Evolutionary conservation across 2,888 invertebrate genomes (phyloP), one percentile per base, ranked within the genome.

Genomic region (Junonia oenone): DNA sequence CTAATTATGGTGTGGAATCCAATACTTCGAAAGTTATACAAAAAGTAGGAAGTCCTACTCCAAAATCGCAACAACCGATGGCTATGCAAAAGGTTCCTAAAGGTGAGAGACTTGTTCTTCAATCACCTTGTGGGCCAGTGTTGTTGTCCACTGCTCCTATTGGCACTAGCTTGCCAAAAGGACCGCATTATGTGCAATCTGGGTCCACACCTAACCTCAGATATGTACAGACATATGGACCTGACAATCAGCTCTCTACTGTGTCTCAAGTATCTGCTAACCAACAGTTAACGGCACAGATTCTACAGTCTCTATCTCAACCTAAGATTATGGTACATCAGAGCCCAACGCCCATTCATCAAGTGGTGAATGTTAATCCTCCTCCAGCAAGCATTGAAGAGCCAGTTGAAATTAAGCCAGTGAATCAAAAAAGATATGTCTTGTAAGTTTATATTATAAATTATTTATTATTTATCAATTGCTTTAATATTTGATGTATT

Each of bases 231-330:
- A 85, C 89, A 0, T 88, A 87, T 64, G 78, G 82, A 4, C 65
- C 81, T 8, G 86, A 86, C 33, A 81, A 78, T 59, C 87, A 81
- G 61, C 72, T 86, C 43, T 78, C 82, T 43, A 79, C 84, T 17
- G 75, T 80, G 22, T 81, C 91, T 1, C 92, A 91, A 71, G 83
- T 92, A 14, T 91, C 92, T 6, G 92, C 92, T 17, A 93, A 92
- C 69, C 92, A 92, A 67, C 92, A 92, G 56, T 73, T 93, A 52
- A 93, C 93, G 1, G 93, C 92, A 19, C 92, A 93, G 70, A 93
- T 93, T 66, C 75, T 93, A 62, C 92, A 93, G 67, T 92, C 92
- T 27, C 68, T 91, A 13, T 83, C 90, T 13, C 90, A 89, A 58
- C 89, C 91, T 1, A 90, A 90, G 63, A 63, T 88, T 43, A 74